Conservation (phyloP, 2,113 vertebrate genomes). For the Plecotus auritus region DNA sequence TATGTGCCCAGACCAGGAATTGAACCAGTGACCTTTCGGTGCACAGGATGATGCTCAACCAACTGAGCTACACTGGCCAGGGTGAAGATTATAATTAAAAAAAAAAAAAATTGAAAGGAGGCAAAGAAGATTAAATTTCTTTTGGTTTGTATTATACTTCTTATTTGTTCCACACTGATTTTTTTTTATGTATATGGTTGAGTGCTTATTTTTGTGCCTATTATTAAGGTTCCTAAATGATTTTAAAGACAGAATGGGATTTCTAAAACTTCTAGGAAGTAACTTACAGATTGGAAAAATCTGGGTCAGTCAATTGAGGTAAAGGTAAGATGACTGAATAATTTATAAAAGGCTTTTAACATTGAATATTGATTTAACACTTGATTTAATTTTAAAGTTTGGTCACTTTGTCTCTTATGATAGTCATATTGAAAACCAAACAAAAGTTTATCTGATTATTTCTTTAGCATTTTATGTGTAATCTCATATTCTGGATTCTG, state of each 20-base stretch:
- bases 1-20: neutral
- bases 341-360: slow-evolving; percentile 1
- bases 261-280: slow-evolving; percentile 1
- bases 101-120: slow-evolving; percentile 2
- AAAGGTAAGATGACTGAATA: neutral
- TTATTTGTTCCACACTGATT: neutral
- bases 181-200: neutral
- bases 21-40: neutral
- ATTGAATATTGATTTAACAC: slow-evolving; percentile 34
- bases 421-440: neutral
- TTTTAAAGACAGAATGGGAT: slow-evolving; percentile 32
- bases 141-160: slow-evolving; percentile 17
- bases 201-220: neutral
- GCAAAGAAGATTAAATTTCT: neutral
- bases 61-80: neutral
- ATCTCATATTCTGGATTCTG: slow-evolving; percentile 18
- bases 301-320: neutral
- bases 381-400: slow-evolving; percentile 22
- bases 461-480: neutral
- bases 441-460: slow-evolving; percentile 15
- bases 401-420: neutral
- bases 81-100: neutral
- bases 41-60: neutral
- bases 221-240: slow-evolving; percentile 19
- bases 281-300: slow-evolving; percentile 17